phyloP scores from a whole-genome alignment of 2,113 vertebrate species.

The Scolopax mira region DNA sequence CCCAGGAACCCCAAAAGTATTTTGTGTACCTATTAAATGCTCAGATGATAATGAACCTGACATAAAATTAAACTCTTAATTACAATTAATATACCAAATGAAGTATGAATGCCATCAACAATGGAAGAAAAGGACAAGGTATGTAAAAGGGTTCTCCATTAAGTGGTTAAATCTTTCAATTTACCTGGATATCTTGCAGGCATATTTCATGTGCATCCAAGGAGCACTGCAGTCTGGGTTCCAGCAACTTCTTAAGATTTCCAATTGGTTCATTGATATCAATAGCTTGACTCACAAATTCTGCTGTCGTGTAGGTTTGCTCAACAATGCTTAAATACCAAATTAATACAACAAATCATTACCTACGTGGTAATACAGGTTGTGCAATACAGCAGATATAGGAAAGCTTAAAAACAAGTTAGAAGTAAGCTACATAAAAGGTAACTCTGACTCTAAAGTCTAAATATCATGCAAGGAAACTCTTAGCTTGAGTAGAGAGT shows the following conservation, averaged over 20 bases:
- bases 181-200: slow-evolving; percentile 96
- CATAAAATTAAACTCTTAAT: not conserved
- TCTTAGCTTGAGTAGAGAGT: not conserved
- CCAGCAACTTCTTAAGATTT: slow-evolving; percentile 95
- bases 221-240: slow-evolving; percentile 92
- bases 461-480: not conserved
- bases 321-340: slow-evolving; percentile 85
- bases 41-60: not conserved
- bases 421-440: not conserved
- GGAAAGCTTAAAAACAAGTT: not conserved
- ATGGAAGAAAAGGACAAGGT: not conserved
- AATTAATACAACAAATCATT: not conserved
- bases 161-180: not conserved
- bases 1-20: not conserved
- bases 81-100: not conserved
- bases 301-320: slow-evolving; percentile 90
- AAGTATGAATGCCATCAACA: not conserved
- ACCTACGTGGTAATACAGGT: not conserved
- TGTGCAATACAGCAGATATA: not conserved
- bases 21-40: not conserved
- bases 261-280: slow-evolving; percentile 97
- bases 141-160: not conserved
- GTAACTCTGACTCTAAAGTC: not conserved
- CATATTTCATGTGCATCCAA: slow-evolving; percentile 95
- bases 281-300: slow-evolving; percentile 96